Conservation (phyloP, 2,113 vertebrate genomes). For the Cranoglanis bouderius region DNA sequence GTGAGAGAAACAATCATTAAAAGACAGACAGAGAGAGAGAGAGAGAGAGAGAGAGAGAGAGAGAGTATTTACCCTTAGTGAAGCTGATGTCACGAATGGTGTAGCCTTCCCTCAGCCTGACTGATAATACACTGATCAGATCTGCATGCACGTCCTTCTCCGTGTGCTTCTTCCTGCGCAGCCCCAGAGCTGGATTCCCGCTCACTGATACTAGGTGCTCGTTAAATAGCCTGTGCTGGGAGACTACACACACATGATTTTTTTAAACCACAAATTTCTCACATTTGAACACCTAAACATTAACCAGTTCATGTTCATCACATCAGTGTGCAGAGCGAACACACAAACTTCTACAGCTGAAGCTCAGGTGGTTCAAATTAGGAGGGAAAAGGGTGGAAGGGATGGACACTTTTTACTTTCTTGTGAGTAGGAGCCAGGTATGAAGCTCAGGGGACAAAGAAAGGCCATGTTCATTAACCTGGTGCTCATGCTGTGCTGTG, state of each 20-base stretch:
- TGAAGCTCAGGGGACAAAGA: neutral
- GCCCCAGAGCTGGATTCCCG: conserved; percentile 89
- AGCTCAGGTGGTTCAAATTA: neutral
- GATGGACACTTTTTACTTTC: neutral
- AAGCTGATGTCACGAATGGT: conserved; percentile 91
- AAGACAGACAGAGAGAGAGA: neutral
- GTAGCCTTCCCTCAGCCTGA: conserved; percentile 94
- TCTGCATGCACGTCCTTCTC: conserved; percentile 95
- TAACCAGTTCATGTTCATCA: neutral
- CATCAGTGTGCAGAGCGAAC: neutral
- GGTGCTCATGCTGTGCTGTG: neutral
- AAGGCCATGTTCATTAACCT: neutral
- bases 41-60: neutral
- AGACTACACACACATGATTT: conserved; percentile 71
- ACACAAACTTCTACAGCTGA: neutral
- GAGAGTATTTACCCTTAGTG: conserved; percentile 81
- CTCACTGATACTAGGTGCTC: conserved; percentile 95
- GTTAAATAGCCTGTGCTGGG: conserved; percentile 94
- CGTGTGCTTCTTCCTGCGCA: conserved; percentile 93
- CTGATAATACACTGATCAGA: conserved; percentile 90
- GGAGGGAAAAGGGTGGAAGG: neutral
- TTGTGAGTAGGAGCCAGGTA: neutral
- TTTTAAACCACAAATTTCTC: neutral
- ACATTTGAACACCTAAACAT: neutral
- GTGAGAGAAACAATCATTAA: neutral